These are phyloP conservation scores for Bufo bufo DNA, from an alignment of 2,113 vertebrate genomes.

Conservation along the genomic window DNA sequence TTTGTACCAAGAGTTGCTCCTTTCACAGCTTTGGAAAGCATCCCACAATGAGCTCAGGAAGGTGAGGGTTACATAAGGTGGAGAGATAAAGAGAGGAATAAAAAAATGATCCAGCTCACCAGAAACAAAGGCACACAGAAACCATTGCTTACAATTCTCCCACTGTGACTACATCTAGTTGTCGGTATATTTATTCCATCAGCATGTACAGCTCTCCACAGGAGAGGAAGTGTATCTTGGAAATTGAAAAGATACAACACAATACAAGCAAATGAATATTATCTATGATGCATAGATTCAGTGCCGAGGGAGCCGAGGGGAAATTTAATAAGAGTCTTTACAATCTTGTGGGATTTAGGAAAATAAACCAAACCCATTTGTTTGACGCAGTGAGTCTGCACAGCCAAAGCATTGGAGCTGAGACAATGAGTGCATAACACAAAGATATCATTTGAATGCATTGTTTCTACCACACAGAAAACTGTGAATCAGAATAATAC, in stretches of 20 bases:
- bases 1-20: constrained; percentile 15
- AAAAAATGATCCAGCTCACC: constrained; percentile 9
- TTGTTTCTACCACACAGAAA: constrained; percentile 45
- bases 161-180: constrained; percentile 56
- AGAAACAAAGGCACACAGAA: constrained; percentile 29
- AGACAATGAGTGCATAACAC: constrained; percentile 39
- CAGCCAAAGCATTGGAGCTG: constrained; percentile 49
- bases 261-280: constrained; percentile 59
- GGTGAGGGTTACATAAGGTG: constrained; percentile 33
- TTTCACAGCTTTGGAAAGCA: constrained; percentile 28
- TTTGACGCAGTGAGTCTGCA: constrained; percentile 44
- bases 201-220: constrained; percentile 53
- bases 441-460: constrained; percentile 49
- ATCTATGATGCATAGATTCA: constrained; percentile 56
- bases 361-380: constrained; percentile 56
- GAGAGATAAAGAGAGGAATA: background rate
- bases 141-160: constrained; percentile 51
- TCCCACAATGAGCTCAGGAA: constrained; percentile 9
- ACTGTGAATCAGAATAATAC: constrained; percentile 23
- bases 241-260: constrained; percentile 58
- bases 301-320: constrained; percentile 43
- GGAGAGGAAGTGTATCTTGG: constrained; percentile 56
- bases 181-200: constrained; percentile 58
- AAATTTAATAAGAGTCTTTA: constrained; percentile 57
- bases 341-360: constrained; percentile 56